phyloP scores from a whole-genome alignment of 2,888 invertebrate genomes.

The Limulus polyphemus region DNA sequence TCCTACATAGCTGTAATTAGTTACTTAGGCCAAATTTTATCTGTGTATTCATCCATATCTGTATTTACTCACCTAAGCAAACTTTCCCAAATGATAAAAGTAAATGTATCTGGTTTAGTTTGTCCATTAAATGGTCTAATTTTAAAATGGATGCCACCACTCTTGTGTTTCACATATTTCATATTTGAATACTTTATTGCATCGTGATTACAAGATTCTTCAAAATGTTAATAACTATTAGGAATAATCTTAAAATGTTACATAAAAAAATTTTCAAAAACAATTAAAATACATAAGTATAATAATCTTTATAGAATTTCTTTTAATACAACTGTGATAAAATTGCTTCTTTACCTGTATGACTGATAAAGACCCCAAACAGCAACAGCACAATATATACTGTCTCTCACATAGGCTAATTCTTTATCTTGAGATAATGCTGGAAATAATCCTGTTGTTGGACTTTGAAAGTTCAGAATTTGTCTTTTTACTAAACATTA shows the following conservation, averaged over 20 bases:
- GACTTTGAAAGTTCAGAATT: slow-evolving; percentile 77
- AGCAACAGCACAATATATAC: slow-evolving; percentile 91
- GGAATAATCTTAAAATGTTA: not conserved
- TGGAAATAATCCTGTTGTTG: slow-evolving; percentile 86
- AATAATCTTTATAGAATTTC: slow-evolving; percentile 3
- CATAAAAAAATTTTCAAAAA: not conserved
- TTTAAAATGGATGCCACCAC: too few species aligned
- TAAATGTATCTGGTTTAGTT: too few species aligned
- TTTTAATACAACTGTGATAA: slow-evolving; percentile 3
- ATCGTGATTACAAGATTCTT: not conserved
- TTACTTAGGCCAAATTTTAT: too few species aligned
- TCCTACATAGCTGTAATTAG: too few species aligned
- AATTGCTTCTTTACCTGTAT: slow-evolving; percentile 52
- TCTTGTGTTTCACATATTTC: too few species aligned
- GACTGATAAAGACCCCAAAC: slow-evolving; percentile 95
- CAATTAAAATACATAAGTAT: not conserved
- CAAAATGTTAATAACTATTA: not conserved
- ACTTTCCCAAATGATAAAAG: too few species aligned
- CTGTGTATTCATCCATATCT: too few species aligned
- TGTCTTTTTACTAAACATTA: slow-evolving; percentile 66
- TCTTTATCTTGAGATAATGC: slow-evolving; percentile 64
- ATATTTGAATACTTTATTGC: not conserved
- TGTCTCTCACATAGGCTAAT: slow-evolving; percentile 77
- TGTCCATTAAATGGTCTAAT: too few species aligned
- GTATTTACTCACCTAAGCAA: too few species aligned